A percentile compares a stretch with the other conserved stretches of the same genome.
phyloP scores from a whole-genome alignment of 2,797 vertebrate species.

The Cygnus olor region DNA sequence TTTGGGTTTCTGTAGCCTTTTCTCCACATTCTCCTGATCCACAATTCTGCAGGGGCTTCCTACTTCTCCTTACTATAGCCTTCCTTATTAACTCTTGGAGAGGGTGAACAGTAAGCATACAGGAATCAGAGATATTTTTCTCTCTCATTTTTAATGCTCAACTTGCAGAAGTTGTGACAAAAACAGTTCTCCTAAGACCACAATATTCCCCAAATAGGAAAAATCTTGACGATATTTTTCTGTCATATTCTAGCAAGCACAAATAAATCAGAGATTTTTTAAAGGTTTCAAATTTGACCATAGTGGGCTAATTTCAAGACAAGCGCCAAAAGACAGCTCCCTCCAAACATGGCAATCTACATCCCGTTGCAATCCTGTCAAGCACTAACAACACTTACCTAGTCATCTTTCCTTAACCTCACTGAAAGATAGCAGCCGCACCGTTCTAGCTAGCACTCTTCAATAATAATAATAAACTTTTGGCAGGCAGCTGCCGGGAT shows the following conservation, averaged over 20 bases:
- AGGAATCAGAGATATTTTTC: neutral
- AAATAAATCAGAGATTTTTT: neutral
- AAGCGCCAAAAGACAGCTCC: neutral
- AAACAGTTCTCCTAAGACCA: neutral
- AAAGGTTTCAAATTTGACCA: neutral
- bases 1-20: neutral
- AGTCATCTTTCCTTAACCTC: neutral
- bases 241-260: neutral
- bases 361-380: accelerated
- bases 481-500: neutral
- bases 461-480: neutral
- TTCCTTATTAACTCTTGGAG: neutral
- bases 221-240: neutral
- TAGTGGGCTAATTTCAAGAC: neutral
- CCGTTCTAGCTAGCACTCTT: neutral
- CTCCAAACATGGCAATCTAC: neutral
- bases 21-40: neutral
- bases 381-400: neutral
- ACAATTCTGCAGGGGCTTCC: neutral
- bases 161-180: neutral
- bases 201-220: neutral
- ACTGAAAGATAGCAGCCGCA: neutral
- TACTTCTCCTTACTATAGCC: neutral
- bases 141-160: neutral
- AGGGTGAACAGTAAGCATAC: neutral